phyloP scores from a whole-genome alignment of 2,113 vertebrate species.

The Saccopteryx bilineata region DNA sequence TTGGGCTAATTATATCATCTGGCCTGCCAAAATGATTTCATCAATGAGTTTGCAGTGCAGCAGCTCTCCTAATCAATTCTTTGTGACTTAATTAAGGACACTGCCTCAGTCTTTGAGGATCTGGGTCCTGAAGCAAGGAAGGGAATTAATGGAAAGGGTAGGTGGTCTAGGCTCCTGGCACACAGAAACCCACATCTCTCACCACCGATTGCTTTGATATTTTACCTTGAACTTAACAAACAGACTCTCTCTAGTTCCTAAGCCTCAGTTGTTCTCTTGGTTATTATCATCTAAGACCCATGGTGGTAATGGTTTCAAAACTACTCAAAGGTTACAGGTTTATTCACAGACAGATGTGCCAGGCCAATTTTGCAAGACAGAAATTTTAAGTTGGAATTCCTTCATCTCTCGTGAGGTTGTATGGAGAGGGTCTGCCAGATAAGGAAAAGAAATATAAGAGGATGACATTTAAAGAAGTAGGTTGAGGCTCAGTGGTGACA shows the following conservation, averaged over 20 bases:
- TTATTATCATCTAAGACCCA: constrained; percentile 80
- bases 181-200: constrained; percentile 50
- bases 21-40: constrained; percentile 87
- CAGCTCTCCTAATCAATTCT: constrained; percentile 87
- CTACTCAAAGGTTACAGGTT: constrained; percentile 74
- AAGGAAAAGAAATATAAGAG: constrained; percentile 6
- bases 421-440: not conserved
- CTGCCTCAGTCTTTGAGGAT: constrained; percentile 81
- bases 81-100: constrained; percentile 88
- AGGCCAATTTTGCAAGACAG: constrained; percentile 43
- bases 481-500: not conserved
- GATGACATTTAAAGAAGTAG: not conserved
- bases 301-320: constrained; percentile 81
- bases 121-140: constrained; percentile 49
- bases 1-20: constrained; percentile 87
- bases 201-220: constrained; percentile 65
- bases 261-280: constrained; percentile 73
- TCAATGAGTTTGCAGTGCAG: constrained; percentile 86
- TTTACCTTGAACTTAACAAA: constrained; percentile 71
- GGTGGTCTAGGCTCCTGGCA: constrained; percentile 71
- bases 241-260: constrained; percentile 4
- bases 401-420: constrained; percentile 29
- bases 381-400: constrained; percentile 69
- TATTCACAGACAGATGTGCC: constrained; percentile 81
- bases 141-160: constrained; percentile 51